Evolutionary conservation across 2,888 invertebrate species (phyloP).

Genomic region (Drosophila testacea): DNA sequence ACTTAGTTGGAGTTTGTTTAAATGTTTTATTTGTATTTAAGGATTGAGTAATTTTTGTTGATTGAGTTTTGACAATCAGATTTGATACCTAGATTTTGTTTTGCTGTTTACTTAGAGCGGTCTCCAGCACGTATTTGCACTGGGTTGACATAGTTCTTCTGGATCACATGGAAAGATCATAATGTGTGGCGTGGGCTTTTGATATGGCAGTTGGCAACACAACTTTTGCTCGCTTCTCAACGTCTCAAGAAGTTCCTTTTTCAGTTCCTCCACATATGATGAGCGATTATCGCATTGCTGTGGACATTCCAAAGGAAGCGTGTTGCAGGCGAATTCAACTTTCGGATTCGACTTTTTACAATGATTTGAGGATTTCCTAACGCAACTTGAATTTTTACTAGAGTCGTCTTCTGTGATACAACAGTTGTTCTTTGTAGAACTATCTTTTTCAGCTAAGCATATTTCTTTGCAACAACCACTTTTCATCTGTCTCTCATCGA

Average conservation of each 20-base stretch:
- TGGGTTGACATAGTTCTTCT: background rate
- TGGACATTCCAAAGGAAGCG: background rate
- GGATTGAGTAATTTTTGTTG: no score
- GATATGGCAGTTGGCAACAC: background rate
- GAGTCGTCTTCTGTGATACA: background rate
- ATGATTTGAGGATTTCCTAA: background rate
- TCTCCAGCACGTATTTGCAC: background rate
- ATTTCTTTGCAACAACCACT: no score
- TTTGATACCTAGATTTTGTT: no score
- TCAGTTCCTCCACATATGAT: constrained; percentile 47
- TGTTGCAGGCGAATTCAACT: background rate
- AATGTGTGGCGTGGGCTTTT: constrained; percentile 9
- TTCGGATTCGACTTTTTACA: constrained; percentile 8
- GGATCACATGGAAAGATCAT: constrained; percentile 25
- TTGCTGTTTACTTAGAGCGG: constrained; percentile 9
- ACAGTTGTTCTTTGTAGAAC: background rate
- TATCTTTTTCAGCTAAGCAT: background rate
- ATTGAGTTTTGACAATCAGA: no score
- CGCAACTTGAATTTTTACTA: background rate
- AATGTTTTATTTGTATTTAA: no score
- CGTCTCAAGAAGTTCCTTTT: constrained; percentile 34
- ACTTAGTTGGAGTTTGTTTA: no score
- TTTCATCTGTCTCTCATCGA: no score
- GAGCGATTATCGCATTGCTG: background rate
- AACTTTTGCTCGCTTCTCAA: constrained; percentile 20